A percentile compares a stretch with the other conserved stretches of the same genome.
These are phyloP conservation scores for Dufourea novaeangliae DNA, from an alignment of 1,140 invertebrate genomes.

Conservation along the genomic window DNA sequence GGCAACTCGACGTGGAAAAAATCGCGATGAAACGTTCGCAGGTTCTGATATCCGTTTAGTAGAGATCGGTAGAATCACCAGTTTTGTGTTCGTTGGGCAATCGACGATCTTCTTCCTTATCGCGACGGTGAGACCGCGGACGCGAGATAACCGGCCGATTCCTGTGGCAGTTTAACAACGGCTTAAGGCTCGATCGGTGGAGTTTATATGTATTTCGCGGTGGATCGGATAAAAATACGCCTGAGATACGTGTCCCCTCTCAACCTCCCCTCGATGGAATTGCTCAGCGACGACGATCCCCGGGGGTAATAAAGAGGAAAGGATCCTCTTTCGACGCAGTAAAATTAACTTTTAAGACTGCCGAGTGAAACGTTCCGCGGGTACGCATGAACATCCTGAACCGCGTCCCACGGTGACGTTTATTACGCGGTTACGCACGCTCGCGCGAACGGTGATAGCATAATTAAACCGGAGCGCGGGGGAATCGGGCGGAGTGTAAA, in stretches of 20 bases:
- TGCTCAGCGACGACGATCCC: background rate
- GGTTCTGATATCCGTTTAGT: background rate
- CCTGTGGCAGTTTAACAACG: constrained; percentile 3
- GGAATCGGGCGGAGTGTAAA: background rate
- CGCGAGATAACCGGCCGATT: constrained; percentile 7
- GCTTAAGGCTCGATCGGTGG: background rate
- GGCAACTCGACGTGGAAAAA: background rate
- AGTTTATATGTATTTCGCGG: constrained; percentile 6
- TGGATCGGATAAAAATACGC: constrained; percentile 3
- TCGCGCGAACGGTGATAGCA: constrained; percentile 16
- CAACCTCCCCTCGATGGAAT: background rate
- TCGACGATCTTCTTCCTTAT: constrained; percentile 14
- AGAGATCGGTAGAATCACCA: background rate
- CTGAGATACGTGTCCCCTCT: no score
- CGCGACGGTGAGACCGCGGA: constrained; percentile 19
- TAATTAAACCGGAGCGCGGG: constrained; percentile 17
- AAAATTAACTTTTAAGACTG: constrained; percentile 8
- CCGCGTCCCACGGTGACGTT: constrained; percentile 11
- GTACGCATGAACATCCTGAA: constrained; percentile 3
- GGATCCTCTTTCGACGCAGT: background rate
- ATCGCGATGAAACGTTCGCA: no score
- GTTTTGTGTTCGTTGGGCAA: background rate
- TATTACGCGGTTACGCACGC: constrained; percentile 16
- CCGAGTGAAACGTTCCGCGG: background rate
- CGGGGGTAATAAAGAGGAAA: background rate